Conservation (phyloP, 2,113 vertebrate species). For the Python bivittatus region DNA sequence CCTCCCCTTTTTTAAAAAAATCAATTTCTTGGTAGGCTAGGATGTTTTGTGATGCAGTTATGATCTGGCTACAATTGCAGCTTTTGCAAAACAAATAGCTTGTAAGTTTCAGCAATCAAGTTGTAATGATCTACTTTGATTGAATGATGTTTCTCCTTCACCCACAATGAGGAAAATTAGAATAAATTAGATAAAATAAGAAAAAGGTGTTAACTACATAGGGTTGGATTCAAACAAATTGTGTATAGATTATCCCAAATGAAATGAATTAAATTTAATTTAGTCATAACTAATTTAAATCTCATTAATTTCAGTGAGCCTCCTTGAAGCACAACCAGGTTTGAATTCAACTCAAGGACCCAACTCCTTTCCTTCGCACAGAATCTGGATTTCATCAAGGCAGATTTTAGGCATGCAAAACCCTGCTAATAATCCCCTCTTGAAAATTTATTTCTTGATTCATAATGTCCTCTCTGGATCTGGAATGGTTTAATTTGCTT, state of each 20-base stretch:
- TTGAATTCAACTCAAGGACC: background rate
- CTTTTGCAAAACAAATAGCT: background rate
- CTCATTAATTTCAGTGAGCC: background rate
- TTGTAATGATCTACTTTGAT: background rate
- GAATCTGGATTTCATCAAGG: background rate
- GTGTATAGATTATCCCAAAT: background rate
- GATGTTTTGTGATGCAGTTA: background rate
- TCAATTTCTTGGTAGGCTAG: background rate
- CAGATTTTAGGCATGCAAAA: conserved; percentile 2
- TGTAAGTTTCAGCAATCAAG: background rate
- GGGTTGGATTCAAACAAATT: background rate
- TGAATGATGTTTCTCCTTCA: background rate
- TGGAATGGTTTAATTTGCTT: conserved; percentile 52
- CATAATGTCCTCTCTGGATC: conserved; percentile 36
- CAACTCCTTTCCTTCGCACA: background rate
- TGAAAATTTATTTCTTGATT: conserved; percentile 47
- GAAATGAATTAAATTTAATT: background rate
- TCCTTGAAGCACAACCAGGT: background rate
- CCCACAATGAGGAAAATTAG: background rate
- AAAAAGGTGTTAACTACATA: background rate
- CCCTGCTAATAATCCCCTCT: conserved; percentile 25
- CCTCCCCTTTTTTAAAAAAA: background rate
- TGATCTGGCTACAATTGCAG: background rate
- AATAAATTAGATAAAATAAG: background rate
- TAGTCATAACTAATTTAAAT: background rate